A percentile compares a stretch with the other conserved stretches of the same genome.
phyloP scores from a whole-genome alignment of 2,113 vertebrate genomes.

The Hippocampus guttulatus region DNA sequence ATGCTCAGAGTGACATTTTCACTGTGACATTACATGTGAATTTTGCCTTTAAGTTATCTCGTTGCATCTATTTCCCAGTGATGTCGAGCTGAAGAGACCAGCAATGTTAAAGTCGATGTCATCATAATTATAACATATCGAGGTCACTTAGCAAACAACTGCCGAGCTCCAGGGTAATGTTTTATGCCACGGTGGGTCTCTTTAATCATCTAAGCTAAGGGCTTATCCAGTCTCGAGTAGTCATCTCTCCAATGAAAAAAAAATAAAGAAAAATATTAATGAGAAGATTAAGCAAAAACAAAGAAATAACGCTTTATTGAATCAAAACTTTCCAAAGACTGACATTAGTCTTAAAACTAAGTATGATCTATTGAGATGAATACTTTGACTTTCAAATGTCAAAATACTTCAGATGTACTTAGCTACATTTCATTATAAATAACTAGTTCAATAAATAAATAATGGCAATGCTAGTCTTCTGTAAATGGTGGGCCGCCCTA shows the following conservation, averaged over 20 bases:
- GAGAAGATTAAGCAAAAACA: neutral
- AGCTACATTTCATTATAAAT: neutral
- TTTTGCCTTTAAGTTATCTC: neutral
- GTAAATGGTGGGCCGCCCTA: conserved; percentile 5
- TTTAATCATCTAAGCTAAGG: conserved; percentile 6
- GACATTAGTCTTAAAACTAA: neutral
- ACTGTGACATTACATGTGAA: neutral
- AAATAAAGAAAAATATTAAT: neutral
- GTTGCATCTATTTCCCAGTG: neutral
- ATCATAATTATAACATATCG: conserved; percentile 1
- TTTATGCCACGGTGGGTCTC: neutral
- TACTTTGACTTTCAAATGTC: neutral
- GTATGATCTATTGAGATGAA: neutral
- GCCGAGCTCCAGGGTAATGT: neutral
- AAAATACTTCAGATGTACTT: neutral
- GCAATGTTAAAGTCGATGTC: conserved; percentile 11
- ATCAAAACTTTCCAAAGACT: neutral
- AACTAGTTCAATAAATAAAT: neutral
- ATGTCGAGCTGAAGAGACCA: conserved; percentile 3
- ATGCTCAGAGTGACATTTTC: neutral
- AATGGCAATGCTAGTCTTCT: neutral
- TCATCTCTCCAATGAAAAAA: neutral
- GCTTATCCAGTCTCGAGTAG: neutral
- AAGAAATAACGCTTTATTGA: neutral
- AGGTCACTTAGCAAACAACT: conserved; percentile 20